Percentiles rank a stretch among this genome's conserved stretches.
Evolutionary conservation across 1,140 invertebrate genomes (phyloP).

Genomic region (Pemphigus obesinymphae): DNA sequence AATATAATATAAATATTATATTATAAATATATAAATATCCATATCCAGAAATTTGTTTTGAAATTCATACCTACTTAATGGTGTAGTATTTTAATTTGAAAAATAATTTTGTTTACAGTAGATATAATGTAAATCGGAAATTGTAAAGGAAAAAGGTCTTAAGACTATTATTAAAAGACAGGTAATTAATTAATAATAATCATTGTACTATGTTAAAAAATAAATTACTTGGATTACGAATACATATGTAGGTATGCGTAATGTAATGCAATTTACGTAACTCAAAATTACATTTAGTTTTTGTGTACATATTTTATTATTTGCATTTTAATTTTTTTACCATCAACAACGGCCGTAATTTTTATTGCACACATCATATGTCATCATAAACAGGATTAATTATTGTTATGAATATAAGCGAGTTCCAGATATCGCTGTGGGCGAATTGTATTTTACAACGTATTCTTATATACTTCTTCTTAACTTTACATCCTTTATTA

Average conservation of each 20-base stretch:
- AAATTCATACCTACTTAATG: too few relatives aligned
- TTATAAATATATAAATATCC: too few relatives aligned
- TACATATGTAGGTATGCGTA: neutral
- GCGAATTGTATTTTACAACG: neutral
- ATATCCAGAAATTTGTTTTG: too few relatives aligned
- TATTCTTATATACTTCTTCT: neutral
- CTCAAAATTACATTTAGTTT: conserved; percentile 1
- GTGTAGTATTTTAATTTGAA: too few relatives aligned
- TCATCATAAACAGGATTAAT: neutral
- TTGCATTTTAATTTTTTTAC: neutral
- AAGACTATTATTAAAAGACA: too few relatives aligned
- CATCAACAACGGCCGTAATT: conserved; percentile 2
- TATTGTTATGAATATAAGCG: neutral
- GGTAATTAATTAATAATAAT: too few relatives aligned
- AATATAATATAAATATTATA: too few relatives aligned
- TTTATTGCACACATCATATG: neutral
- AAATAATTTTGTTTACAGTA: too few relatives aligned
- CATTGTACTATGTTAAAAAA: too few relatives aligned
- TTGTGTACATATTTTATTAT: neutral
- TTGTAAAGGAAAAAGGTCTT: too few relatives aligned
- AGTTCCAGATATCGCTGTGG: neutral
- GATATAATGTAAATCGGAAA: too few relatives aligned
- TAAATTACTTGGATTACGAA: neutral
- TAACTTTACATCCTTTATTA: neutral
- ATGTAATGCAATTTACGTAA: neutral